Base-by-base conservation (phyloP, 2,797 vertebrate species). In the Leuciscus waleckii region DNA sequence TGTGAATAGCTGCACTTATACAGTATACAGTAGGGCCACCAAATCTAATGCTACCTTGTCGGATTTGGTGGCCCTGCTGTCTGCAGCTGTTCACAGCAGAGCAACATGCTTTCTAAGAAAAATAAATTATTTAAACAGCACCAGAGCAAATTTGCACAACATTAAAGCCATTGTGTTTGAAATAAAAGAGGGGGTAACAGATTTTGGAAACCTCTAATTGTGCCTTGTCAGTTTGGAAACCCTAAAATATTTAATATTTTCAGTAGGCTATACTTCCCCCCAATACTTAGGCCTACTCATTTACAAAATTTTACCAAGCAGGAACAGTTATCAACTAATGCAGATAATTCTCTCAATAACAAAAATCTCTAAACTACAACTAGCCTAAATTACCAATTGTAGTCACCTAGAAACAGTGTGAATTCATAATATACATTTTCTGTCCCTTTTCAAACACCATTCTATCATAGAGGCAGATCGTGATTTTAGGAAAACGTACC, bases 401-500 rank as follows among this genome's bases (percentile, higher is more conserved):
- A 21, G 9, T 32, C 46, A 35, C 3, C 73, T 23, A 35, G 14
- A 23, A 23, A 54, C n/a, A 32, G 29, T 19, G 17, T 71, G 5
- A 46, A 71, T 43, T n/a, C 23, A 71, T 21, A 74, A 21, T 32
- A 74, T 26, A 51, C 17, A 32, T 35, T 21, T 35, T 14, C 29
- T 35, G 13, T 35, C 7, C 43, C 17, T 21, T 51, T 41, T 5
- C 32, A 39, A 77, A 77, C 21, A 56, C 70, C 1, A 46, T 29
- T 17, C 4, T 51, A 23, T 5, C 17, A 51, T 23, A 56, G 11
- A 2, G 32, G 37, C 56, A 3, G 21, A 5, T 16, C 4, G 5
- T 7, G 26, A 6, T 23, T 39, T 39, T 23, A 32, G 67, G 5
- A 78, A 11, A 26, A 84, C 83, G 32, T 86, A 85, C 87, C 82